phyloP scores from a whole-genome alignment of 2,113 vertebrate genomes.

The Sitta europaea region DNA sequence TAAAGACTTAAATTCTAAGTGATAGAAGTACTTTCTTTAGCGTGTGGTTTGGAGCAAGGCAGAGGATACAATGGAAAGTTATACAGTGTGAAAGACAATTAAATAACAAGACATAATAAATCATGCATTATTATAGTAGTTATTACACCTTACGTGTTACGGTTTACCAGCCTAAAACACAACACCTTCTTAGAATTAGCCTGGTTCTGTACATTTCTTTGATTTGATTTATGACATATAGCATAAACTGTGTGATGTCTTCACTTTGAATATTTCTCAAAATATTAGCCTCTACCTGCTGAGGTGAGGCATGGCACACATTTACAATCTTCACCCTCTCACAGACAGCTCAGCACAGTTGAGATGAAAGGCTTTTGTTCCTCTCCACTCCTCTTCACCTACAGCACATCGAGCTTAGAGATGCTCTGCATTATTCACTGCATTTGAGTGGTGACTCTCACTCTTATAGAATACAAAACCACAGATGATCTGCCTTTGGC shows the following conservation, averaged over 20 bases:
- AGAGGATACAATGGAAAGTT: conserved; percentile 58
- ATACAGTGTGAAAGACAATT: conserved; percentile 41
- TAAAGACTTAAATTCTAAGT: conserved; percentile 51
- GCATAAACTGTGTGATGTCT: not conserved
- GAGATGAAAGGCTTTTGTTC: not conserved
- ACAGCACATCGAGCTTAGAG: not conserved
- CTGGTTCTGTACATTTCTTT: not conserved
- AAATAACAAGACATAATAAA: conserved; percentile 29
- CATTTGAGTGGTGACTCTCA: not conserved
- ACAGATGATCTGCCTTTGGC: not conserved
- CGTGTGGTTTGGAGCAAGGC: conserved; percentile 60
- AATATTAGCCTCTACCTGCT: not conserved
- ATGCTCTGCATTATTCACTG: not conserved
- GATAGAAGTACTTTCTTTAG: conserved; percentile 58
- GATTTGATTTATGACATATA: not conserved
- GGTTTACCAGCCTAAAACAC: not conserved
- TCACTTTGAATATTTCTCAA: not conserved
- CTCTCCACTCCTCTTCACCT: not conserved
- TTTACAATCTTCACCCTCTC: not conserved
- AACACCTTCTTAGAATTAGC: not conserved
- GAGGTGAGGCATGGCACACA: not conserved
- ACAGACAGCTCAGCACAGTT: not conserved
- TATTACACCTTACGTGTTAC: not conserved
- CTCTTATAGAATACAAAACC: not conserved
- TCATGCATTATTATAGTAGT: conserved; percentile 10